These are phyloP conservation scores for Phengaris arion DNA, from an alignment of 2,888 invertebrate genomes.

Conservation along the genomic window DNA sequence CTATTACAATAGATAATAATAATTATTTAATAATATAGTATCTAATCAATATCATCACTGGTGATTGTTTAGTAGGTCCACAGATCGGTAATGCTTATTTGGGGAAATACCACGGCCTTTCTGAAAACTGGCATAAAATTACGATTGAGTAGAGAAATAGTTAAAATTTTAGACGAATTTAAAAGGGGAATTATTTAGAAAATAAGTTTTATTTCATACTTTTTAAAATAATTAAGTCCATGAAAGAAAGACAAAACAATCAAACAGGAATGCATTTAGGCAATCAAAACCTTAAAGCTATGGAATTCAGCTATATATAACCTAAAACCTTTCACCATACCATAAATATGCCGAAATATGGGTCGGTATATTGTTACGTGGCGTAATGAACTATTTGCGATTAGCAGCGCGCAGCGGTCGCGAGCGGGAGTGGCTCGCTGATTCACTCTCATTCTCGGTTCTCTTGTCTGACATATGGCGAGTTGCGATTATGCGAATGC, in stretches of 20 bases:
- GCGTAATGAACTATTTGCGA: conserved; percentile 11
- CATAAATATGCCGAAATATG: conserved; percentile 12
- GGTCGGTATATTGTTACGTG: conserved; percentile 4
- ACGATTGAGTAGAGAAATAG: too few relatives aligned
- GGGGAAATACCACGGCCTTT: too few relatives aligned
- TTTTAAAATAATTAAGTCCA: background rate
- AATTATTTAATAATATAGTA: too few relatives aligned
- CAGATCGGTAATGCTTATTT: too few relatives aligned
- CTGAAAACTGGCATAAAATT: too few relatives aligned
- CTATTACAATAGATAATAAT: too few relatives aligned
- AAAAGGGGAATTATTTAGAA: too few relatives aligned
- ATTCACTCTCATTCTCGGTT: conserved; percentile 61
- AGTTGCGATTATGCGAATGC: conserved; percentile 45
- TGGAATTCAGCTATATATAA: background rate
- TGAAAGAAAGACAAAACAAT: background rate
- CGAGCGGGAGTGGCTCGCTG: conserved; percentile 43
- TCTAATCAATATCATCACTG: too few relatives aligned
- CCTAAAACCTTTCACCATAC: conserved; percentile 16
- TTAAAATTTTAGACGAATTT: too few relatives aligned
- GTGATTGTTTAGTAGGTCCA: too few relatives aligned
- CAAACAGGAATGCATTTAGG: background rate
- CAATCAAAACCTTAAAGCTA: background rate
- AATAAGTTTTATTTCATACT: too few relatives aligned
- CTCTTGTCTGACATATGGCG: conserved; percentile 56
- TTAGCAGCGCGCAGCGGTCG: conserved; percentile 23